A percentile compares a stretch with the other conserved stretches of the same genome.
These are phyloP conservation scores for Heliconius ethilla DNA, from an alignment of 2,888 invertebrate species.

Conservation along the genomic window DNA sequence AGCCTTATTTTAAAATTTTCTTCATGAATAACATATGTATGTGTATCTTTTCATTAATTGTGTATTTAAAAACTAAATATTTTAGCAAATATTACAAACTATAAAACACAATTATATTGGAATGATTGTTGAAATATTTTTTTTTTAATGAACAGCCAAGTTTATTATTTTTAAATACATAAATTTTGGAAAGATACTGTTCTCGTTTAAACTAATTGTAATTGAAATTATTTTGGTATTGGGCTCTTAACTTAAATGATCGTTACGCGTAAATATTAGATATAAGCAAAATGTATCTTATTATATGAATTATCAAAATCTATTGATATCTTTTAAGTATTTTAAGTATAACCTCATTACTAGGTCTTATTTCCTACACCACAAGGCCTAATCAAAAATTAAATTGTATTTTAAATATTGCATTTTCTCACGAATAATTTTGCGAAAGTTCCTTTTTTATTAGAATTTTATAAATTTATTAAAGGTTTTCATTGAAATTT, in stretches of 20 bases:
- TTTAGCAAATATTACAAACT: not conserved
- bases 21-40: not conserved
- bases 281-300: constrained; percentile 32
- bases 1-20: not conserved
- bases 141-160: not conserved
- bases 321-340: constrained; percentile 5
- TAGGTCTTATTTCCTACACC: constrained; percentile 10
- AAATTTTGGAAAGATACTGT: constrained; percentile 24
- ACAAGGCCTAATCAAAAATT: constrained; percentile 34
- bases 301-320: constrained; percentile 20
- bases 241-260: constrained; percentile 32
- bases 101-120: not conserved
- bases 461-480: constrained; percentile 37
- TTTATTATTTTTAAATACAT: constrained; percentile 10
- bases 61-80: constrained; percentile 15
- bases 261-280: constrained; percentile 29
- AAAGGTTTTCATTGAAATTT: constrained; percentile 34
- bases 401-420: constrained; percentile 27
- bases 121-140: not conserved
- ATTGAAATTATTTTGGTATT: constrained; percentile 29
- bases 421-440: constrained; percentile 29
- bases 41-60: constrained; percentile 21
- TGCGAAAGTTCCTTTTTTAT: constrained; percentile 45
- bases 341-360: constrained; percentile 11
- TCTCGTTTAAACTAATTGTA: constrained; percentile 16